A percentile compares a stretch with the other conserved stretches of the same genome.
These are phyloP conservation scores for Synanthedon andrenaeformis DNA, from an alignment of 2,888 invertebrate genomes.

Conservation along the genomic window DNA sequence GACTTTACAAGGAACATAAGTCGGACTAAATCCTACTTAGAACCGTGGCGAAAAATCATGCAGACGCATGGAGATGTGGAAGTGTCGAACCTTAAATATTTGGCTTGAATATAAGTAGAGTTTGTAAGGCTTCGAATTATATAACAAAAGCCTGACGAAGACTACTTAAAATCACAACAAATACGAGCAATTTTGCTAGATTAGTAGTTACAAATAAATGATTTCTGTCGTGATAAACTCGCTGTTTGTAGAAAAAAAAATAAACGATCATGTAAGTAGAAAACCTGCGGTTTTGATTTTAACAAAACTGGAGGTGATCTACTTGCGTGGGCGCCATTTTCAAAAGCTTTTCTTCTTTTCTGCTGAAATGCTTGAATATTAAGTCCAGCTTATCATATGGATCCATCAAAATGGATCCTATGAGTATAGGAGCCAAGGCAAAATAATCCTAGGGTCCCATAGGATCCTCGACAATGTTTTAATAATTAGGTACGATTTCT, in stretches of 20 bases:
- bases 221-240: too few species aligned
- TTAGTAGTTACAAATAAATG: too few species aligned
- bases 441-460: too few species aligned
- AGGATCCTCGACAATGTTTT: too few species aligned
- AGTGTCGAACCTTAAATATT: not conserved
- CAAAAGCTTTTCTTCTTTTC: not conserved
- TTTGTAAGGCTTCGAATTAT: slow-evolving; percentile 6
- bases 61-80: not conserved
- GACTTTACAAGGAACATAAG: slow-evolving; percentile 9
- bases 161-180: slow-evolving; percentile 26
- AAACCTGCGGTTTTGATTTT: slow-evolving; percentile 8
- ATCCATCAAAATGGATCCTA: too few species aligned
- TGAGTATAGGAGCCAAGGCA: too few species aligned
- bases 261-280: slow-evolving; percentile 11
- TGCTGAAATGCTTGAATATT: too few species aligned
- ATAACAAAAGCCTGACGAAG: slow-evolving; percentile 7
- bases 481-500: too few species aligned
- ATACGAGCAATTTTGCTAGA: slow-evolving; percentile 1
- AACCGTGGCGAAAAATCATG: not conserved
- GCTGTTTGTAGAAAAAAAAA: not conserved
- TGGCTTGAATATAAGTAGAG: slow-evolving; percentile 6
- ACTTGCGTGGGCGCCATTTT: slow-evolving; percentile 2
- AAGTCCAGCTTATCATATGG: too few species aligned
- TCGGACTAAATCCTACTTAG: slow-evolving; percentile 14
- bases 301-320: slow-evolving; percentile 12